phyloP scores from a whole-genome alignment of 1,140 invertebrate genomes.

The Periplaneta americana region DNA sequence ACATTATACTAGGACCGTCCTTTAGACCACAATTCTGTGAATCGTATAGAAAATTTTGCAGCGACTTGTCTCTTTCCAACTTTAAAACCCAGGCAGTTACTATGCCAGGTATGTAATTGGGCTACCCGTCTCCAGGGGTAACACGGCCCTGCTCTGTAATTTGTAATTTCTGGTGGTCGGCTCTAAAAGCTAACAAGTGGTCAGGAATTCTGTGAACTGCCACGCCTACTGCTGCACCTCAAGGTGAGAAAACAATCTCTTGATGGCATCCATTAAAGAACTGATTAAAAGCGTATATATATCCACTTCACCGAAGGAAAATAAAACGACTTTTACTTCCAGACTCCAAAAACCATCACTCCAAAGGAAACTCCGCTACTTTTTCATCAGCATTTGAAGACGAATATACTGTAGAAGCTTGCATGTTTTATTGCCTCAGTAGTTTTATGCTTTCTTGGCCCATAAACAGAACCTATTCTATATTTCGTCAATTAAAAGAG shows the following conservation, averaged over 20 bases:
- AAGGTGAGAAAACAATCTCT: not conserved
- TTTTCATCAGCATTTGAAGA: too few relatives aligned
- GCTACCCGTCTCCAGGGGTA: not conserved
- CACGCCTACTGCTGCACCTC: not conserved
- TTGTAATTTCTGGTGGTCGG: not conserved
- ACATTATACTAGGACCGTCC: too few relatives aligned
- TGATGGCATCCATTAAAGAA: not conserved
- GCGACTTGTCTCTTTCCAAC: too few relatives aligned
- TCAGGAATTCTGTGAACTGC: not conserved
- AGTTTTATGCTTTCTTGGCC: too few relatives aligned
- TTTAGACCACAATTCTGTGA: not conserved
- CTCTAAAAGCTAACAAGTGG: not conserved
- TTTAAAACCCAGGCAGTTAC: not conserved
- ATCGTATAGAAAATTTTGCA: not conserved
- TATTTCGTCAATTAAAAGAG: too few relatives aligned
- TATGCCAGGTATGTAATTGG: not conserved
- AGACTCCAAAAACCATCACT: too few relatives aligned
- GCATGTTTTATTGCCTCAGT: too few relatives aligned
- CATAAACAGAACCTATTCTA: too few relatives aligned
- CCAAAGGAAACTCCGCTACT: too few relatives aligned
- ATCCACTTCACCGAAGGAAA: too few relatives aligned
- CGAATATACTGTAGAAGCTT: too few relatives aligned
- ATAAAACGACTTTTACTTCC: too few relatives aligned
- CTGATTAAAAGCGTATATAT: not conserved
- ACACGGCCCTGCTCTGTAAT: not conserved